Evolutionary conservation across 2,888 invertebrate genomes (phyloP).

Genomic region (Corythucha ciliata): DNA sequence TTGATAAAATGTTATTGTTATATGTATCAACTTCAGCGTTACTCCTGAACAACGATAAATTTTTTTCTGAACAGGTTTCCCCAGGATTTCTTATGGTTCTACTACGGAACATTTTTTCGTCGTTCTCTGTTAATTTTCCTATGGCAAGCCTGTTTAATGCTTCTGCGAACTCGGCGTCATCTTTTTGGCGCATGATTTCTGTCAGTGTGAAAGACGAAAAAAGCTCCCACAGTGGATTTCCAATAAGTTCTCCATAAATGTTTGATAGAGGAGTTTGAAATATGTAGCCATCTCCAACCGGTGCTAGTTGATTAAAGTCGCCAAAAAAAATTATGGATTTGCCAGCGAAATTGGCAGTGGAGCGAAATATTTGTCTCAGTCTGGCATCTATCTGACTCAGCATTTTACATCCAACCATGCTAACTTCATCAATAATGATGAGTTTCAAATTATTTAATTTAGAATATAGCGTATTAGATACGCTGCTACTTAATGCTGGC

Average conservation of each 20-base stretch:
- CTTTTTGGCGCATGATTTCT: constrained; percentile 33
- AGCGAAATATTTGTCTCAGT: constrained; percentile 23
- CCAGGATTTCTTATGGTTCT: no score
- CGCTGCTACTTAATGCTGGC: constrained; percentile 9
- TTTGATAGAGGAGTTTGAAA: constrained; percentile 9
- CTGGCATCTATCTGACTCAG: constrained; percentile 13
- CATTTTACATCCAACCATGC: not conserved
- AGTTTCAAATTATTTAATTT: not conserved
- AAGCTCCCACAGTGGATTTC: constrained; percentile 25
- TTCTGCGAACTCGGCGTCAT: constrained; percentile 27
- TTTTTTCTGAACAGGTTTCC: no score
- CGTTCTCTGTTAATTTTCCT: no score
- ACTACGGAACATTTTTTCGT: no score
- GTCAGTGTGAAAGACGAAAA: constrained; percentile 28
- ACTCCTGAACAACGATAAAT: no score
- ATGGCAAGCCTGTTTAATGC: constrained; percentile 22
- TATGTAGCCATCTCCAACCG: constrained; percentile 26
- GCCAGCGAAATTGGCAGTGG: constrained; percentile 22
- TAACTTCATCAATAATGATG: constrained; percentile 2
- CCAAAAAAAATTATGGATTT: constrained; percentile 28
- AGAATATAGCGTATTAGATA: not conserved
- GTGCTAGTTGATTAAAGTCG: constrained; percentile 32
- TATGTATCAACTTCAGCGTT: no score
- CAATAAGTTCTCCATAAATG: not conserved
- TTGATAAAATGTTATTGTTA: no score